These are phyloP conservation scores for Conus canariensis DNA, from an alignment of 2,888 invertebrate genomes.

Conservation along the genomic window DNA sequence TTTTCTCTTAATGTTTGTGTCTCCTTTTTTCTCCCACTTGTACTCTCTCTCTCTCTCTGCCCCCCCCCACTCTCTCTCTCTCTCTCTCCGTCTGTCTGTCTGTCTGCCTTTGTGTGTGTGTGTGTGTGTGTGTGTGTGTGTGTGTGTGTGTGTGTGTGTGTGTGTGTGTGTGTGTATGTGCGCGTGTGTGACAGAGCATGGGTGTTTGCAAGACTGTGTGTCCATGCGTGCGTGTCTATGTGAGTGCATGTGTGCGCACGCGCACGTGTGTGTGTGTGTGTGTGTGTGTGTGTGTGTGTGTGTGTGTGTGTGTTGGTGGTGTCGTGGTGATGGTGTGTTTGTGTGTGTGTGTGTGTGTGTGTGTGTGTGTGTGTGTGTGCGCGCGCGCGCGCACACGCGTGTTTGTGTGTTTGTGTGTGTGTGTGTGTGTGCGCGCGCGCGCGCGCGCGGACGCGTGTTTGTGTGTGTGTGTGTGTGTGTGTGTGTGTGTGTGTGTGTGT, in stretches of 20 bases:
- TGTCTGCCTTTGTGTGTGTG: neutral
- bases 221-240: neutral
- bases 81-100: neutral
- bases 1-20: neutral
- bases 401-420: neutral
- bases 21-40: no score
- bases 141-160: neutral
- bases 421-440: no score
- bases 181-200: neutral
- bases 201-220: neutral
- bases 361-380: neutral
- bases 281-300: neutral
- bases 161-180: neutral
- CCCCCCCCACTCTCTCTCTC: neutral
- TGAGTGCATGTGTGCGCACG: neutral
- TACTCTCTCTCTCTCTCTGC: neutral
- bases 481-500: neutral
- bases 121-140: neutral
- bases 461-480: no score
- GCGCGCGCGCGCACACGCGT: neutral
- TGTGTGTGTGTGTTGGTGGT: no score
- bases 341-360: neutral
- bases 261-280: neutral
- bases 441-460: no score
- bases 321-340: neutral